Conservation (phyloP, 2,888 invertebrate genomes). For the Sesia apiformis region DNA sequence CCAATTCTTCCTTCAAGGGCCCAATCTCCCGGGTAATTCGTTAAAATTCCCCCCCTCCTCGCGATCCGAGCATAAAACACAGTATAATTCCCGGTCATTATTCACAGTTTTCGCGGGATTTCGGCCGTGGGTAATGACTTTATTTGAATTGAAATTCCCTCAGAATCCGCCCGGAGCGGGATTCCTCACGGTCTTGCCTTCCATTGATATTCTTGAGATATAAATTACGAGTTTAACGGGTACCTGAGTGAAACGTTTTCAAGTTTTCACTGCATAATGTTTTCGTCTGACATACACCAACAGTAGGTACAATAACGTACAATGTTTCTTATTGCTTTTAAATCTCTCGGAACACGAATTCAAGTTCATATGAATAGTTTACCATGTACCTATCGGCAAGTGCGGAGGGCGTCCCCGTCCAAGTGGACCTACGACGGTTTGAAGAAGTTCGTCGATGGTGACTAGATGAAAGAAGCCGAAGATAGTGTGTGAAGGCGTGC, state of each 20-base stretch:
- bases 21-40: constrained; percentile 45
- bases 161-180: constrained; percentile 14
- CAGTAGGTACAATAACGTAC: too few species aligned
- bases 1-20: constrained; percentile 37
- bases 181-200: not conserved
- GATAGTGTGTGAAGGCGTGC: too few species aligned
- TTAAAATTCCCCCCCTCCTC: constrained; percentile 32
- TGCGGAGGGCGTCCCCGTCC: too few species aligned
- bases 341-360: too few species aligned
- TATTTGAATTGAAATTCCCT: constrained; percentile 43
- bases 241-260: not conserved
- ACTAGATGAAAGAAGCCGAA: too few species aligned
- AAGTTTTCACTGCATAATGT: too few species aligned
- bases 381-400: too few species aligned
- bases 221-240: not conserved
- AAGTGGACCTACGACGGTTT: too few species aligned
- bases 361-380: too few species aligned
- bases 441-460: too few species aligned
- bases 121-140: constrained; percentile 41
- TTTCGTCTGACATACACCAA: too few species aligned
- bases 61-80: constrained; percentile 37
- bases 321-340: too few species aligned
- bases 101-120: constrained; percentile 47
- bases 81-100: constrained; percentile 53
- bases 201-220: not conserved